phyloP scores from a whole-genome alignment of 2,888 invertebrate species.

The Uropetala carovei region DNA sequence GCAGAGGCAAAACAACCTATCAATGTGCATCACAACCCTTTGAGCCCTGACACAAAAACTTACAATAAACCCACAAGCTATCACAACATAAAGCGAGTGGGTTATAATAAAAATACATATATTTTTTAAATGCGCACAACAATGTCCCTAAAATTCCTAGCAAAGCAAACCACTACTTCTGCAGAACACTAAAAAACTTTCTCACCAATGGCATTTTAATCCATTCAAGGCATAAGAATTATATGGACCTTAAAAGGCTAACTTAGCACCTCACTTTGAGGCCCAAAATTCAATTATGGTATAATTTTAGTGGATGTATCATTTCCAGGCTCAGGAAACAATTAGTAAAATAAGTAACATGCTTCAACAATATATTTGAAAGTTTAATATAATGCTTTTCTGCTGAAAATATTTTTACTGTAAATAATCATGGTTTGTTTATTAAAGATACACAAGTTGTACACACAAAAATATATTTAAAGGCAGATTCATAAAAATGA shows the following conservation, averaged over 20 bases:
- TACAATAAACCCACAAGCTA: constrained; percentile 59
- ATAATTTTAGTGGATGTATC: not conserved
- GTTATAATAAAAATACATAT: constrained; percentile 56
- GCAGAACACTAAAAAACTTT: constrained; percentile 47
- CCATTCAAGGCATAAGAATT: constrained; percentile 52
- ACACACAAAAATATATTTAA: constrained; percentile 33
- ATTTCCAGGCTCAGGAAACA: constrained; percentile 5
- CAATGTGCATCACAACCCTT: constrained; percentile 52
- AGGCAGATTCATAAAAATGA: not conserved
- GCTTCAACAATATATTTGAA: constrained; percentile 10
- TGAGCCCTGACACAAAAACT: constrained; percentile 45
- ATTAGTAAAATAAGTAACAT: not conserved
- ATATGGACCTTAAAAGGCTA: not conserved
- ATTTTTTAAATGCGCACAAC: constrained; percentile 49
- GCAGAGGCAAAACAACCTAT: constrained; percentile 47
- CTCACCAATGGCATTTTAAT: constrained; percentile 51
- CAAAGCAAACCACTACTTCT: constrained; percentile 36
- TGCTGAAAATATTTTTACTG: constrained; percentile 14
- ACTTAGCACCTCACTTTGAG: constrained; percentile 19
- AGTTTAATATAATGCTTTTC: not conserved
- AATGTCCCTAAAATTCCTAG: constrained; percentile 48
- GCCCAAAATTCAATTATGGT: not conserved
- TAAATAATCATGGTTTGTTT: not conserved
- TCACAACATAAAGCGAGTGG: constrained; percentile 59
- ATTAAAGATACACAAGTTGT: constrained; percentile 20